These are phyloP conservation scores for Burhinus bistriatus DNA, from an alignment of 2,113 vertebrate genomes.

Conservation along the genomic window DNA sequence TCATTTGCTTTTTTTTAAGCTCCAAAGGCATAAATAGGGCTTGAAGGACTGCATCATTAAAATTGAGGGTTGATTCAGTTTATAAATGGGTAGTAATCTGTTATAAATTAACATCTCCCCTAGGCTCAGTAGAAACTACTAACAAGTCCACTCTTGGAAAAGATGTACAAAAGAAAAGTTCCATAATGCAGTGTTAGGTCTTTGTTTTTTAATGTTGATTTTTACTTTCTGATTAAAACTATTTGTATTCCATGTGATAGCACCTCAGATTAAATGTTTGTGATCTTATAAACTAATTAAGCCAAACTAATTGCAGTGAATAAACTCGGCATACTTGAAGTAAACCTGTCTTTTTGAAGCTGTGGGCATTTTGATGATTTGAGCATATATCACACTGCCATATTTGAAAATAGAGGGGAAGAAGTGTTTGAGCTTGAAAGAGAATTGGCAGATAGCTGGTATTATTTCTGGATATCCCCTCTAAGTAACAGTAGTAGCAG, in stretches of 20 bases:
- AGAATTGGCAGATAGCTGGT: background rate
- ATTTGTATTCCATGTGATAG: background rate
- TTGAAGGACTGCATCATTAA: background rate
- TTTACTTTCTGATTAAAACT: background rate
- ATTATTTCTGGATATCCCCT: background rate
- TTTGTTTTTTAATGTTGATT: background rate
- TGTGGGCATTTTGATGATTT: background rate
- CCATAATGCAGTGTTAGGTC: background rate
- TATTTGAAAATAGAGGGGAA: background rate
- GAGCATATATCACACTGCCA: background rate
- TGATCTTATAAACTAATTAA: background rate
- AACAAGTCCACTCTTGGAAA: background rate
- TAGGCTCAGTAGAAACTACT: background rate
- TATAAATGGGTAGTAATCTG: background rate
- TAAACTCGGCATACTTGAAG: background rate
- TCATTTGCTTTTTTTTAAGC: background rate
- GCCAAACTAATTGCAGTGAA: background rate
- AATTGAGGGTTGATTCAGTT: background rate
- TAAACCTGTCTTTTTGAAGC: background rate
- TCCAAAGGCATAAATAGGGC: background rate
- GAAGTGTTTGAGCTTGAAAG: background rate
- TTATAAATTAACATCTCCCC: background rate
- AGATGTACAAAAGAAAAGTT: background rate
- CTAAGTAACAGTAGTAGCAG: background rate
- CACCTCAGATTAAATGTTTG: background rate